These are phyloP conservation scores for Apamea epomidion DNA, from an alignment of 2,888 invertebrate genomes.

Conservation along the genomic window DNA sequence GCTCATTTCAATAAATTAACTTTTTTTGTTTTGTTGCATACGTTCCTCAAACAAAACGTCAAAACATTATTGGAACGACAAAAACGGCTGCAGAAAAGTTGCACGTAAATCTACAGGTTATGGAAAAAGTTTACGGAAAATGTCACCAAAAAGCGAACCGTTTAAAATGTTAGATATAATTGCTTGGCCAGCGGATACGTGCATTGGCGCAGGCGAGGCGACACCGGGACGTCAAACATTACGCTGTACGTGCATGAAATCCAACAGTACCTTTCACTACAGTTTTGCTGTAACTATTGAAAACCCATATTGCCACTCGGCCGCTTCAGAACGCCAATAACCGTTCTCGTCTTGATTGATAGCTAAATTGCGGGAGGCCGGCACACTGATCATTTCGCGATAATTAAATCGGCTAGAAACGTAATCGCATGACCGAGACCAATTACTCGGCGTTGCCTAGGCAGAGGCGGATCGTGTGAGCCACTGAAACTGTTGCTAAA, in stretches of 20 bases:
- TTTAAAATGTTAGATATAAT: slow-evolving; percentile 49
- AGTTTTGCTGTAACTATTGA: slow-evolving; percentile 77
- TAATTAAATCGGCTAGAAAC: slow-evolving; percentile 90
- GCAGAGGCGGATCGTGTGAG: slow-evolving; percentile 87
- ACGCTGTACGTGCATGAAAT: slow-evolving; percentile 64
- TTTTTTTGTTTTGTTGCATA: background rate
- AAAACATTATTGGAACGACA: background rate
- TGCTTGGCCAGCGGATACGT: slow-evolving; percentile 45
- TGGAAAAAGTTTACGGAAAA: slow-evolving; percentile 10
- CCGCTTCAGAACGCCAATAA: slow-evolving; percentile 76
- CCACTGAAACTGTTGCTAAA: slow-evolving; percentile 84
- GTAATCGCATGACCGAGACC: slow-evolving; percentile 90
- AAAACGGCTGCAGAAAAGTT: slow-evolving; percentile 23
- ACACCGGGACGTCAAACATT: slow-evolving; percentile 60
- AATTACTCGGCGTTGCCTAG: slow-evolving; percentile 88
- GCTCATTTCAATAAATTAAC: too few species aligned
- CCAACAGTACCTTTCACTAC: slow-evolving; percentile 76
- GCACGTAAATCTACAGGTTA: slow-evolving; percentile 15
- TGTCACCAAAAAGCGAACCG: slow-evolving; percentile 15
- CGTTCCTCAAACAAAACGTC: background rate
- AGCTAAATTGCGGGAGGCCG: slow-evolving; percentile 89
- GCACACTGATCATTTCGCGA: slow-evolving; percentile 88
- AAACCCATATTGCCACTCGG: slow-evolving; percentile 76
- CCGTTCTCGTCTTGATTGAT: slow-evolving; percentile 86
- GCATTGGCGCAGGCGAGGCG: slow-evolving; percentile 34